Percentiles rank a stretch among this genome's conserved stretches.
Conservation (phyloP, 2,888 invertebrate genomes). For the Scrobipalpa costella region DNA sequence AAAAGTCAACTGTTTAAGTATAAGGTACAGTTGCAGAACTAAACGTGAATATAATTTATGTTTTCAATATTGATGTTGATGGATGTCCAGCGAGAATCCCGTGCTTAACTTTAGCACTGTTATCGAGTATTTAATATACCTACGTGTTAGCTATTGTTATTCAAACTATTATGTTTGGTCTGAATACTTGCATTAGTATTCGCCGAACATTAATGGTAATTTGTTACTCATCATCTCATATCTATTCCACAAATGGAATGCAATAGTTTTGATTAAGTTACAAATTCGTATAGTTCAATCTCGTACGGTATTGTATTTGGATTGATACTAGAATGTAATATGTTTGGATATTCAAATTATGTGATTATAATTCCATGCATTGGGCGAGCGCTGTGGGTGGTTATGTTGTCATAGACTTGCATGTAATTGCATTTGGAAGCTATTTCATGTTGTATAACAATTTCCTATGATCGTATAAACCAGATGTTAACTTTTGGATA, state of each 20-base stretch:
- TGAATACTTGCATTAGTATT: not conserved
- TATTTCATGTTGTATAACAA: not conserved
- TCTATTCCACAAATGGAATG: not conserved
- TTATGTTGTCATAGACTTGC: constrained; percentile 32
- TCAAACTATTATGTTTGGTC: not conserved
- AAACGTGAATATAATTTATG: too few species aligned
- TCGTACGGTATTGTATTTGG: constrained; percentile 20
- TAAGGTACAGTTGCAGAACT: too few species aligned
- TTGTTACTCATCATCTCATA: constrained; percentile 3
- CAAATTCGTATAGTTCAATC: constrained; percentile 15
- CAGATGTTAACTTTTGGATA: not conserved
- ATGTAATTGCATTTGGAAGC: constrained; percentile 31
- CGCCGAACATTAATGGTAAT: constrained; percentile 1
- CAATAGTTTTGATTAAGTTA: constrained; percentile 20
- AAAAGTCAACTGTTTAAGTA: too few species aligned
- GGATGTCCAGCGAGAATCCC: too few species aligned
- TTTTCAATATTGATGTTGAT: too few species aligned
- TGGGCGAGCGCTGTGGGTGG: constrained; percentile 45
- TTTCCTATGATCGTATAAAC: not conserved
- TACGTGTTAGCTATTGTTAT: not conserved
- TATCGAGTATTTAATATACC: too few species aligned
- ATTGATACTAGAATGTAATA: constrained; percentile 40
- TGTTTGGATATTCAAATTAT: constrained; percentile 66
- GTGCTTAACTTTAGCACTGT: too few species aligned
- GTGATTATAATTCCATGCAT: constrained; percentile 55